Evolutionary conservation across 2,113 vertebrate species (phyloP), one percentile per base, ranked within the genome.

Genomic region (Hiodon alosoides): DNA sequence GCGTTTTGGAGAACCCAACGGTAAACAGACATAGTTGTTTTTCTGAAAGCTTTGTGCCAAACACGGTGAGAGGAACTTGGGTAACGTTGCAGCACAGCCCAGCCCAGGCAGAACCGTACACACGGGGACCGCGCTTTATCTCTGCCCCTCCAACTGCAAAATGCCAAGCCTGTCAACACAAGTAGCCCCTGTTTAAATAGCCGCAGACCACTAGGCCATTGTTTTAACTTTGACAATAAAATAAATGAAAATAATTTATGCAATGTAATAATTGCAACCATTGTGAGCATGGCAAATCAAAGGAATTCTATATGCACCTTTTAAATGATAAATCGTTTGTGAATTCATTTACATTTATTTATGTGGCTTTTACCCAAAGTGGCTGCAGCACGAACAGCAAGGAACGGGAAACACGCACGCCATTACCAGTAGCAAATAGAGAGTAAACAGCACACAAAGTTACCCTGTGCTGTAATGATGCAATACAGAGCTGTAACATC

Each of bases 181-280:
- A 70, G 54, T 70, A 70, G 52, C 54, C 69, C 17, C 52, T 70
- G 69, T 55, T 70, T 70, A 70, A 57, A 70, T 70, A 58, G 46
- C 17, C 11, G 57, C 57, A 55, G 57, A 70, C 69, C 54, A 46
- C 57, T 52, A 70, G 17, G 4, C 53, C 16, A 55, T 70, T 11
- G 17, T 53, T 57, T 70, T 70, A 52, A 58, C 57, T 70, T 64
- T 70, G n/a, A 70, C 31, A 53, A 70, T 55, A 55, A 70, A 70
- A 70, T 70, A 55, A 53, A 16, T 31, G 53, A 9, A 55, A 70
- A 70, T 57, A 55, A 46, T 31, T 31, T 31, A 31, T 31, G 31
- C 31, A 11, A 55, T 55, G 6, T 70, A 57, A 11, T 31, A 53
- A 70, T 70, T 31, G 52, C 16, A 70, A 53, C 17, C 69, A 16